Evolutionary conservation across 2,888 invertebrate genomes (phyloP), one percentile per base, ranked within the genome.

Genomic region (Vesta saturnalis): DNA sequence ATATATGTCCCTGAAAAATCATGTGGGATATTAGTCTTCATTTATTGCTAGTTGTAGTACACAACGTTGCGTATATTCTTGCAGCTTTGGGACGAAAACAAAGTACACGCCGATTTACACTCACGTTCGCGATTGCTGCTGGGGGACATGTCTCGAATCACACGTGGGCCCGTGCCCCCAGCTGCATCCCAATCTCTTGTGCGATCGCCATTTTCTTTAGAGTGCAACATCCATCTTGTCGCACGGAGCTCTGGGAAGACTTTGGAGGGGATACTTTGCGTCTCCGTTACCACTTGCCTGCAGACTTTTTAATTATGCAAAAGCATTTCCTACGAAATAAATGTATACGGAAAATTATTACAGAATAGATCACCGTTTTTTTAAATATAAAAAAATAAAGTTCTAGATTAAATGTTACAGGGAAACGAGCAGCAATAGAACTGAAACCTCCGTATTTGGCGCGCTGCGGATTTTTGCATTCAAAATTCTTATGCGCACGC

Each of bases 1-100:
- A 77, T 80, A 78, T 82, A 80, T 80, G 81, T 83, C 80, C 81
- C 80, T 82, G 82, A 81, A 82, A 81, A 81, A 81, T 79, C 82
- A 82, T 83, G 79, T 77, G 79, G 77, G 79, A 79, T 80, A 79
- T 81, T 80, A 81, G 82, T 82, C 82, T 83, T 82, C 82, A 82
- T 82, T 81, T 82, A 83, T 82, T 83, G 82, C 81, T 81, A 79
- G 80, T 79, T 80, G 79, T 79, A 75, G 74, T 76, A 73, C 77
- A 78, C 79, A 78, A 77, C 75, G 73, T 74, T 76, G 74, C 74
- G 73, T 77, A 77, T 74, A 74, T 74, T 74, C 71, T 76, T 75
- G 77, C 77, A 77, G 74, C 74, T 71, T 52, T 72, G 67, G 69
- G 69, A 67, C 68, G 71, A 66, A 71, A 75, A 77, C 76, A 77